Conservation (phyloP, 1,140 invertebrate genomes). For the Patella vulgata region DNA sequence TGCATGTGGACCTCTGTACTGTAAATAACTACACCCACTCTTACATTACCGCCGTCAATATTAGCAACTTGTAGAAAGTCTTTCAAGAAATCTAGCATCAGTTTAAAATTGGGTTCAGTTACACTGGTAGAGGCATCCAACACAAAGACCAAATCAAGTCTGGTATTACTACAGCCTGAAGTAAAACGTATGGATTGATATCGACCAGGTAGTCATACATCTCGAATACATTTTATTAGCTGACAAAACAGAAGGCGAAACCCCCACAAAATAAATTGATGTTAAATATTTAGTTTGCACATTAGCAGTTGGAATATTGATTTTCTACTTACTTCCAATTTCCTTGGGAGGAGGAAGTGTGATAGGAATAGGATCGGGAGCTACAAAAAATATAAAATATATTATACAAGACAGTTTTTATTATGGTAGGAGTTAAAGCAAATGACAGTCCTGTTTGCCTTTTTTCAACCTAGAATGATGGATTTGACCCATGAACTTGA, state of each 20-base stretch:
- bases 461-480: too few relatives aligned
- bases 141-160: conserved; percentile 53
- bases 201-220: too few relatives aligned
- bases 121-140: conserved; percentile 51
- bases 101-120: conserved; percentile 38
- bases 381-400: conserved; percentile 13
- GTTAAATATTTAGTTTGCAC: not conserved
- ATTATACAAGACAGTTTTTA: too few relatives aligned
- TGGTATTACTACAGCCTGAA: conserved; percentile 23
- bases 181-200: not conserved
- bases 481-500: too few relatives aligned
- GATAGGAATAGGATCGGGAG: not conserved
- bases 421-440: too few relatives aligned
- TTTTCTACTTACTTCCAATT: not conserved
- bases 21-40: conserved; percentile 44
- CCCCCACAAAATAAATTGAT: not conserved
- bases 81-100: conserved; percentile 42
- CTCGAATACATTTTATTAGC: not conserved
- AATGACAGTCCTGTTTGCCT: too few relatives aligned
- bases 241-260: not conserved
- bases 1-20: conserved; percentile 33
- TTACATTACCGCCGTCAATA: conserved; percentile 37
- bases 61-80: conserved; percentile 36
- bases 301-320: not conserved
- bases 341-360: not conserved